A percentile compares a stretch with the other conserved stretches of the same genome.
These are phyloP conservation scores for Drymodes brunneopygia DNA, from an alignment of 2,113 vertebrate genomes.

Conservation along the genomic window DNA sequence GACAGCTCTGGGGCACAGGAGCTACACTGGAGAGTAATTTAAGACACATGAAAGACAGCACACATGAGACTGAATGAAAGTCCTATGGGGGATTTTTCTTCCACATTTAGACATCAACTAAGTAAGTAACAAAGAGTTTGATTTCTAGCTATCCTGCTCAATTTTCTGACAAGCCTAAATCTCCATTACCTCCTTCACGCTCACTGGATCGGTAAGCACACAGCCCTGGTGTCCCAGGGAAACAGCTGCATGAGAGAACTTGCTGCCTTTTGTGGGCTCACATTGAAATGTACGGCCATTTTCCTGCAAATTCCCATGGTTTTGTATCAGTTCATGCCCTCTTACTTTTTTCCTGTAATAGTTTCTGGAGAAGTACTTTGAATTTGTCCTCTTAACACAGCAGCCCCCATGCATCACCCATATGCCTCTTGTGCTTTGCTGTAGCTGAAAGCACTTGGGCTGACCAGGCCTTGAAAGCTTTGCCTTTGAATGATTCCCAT, in stretches of 20 bases:
- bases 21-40: not conserved
- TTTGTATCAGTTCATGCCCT: not conserved
- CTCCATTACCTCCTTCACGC: not conserved
- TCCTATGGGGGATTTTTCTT: not conserved
- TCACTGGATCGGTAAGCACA: not conserved
- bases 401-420: accelerated
- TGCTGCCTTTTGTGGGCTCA: not conserved
- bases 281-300: not conserved
- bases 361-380: not conserved
- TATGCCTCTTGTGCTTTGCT: not conserved
- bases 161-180: not conserved
- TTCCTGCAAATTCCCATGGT: not conserved
- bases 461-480: not conserved
- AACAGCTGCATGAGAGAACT: not conserved
- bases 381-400: not conserved
- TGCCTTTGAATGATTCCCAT: not conserved
- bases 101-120: not conserved
- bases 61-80: not conserved
- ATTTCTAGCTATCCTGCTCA: not conserved
- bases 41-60: not conserved
- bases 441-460: not conserved
- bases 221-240: not conserved
- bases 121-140: not conserved
- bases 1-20: not conserved
- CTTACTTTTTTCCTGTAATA: not conserved